phyloP scores from a whole-genome alignment of 2,797 vertebrate species.

The Prionace glauca region DNA sequence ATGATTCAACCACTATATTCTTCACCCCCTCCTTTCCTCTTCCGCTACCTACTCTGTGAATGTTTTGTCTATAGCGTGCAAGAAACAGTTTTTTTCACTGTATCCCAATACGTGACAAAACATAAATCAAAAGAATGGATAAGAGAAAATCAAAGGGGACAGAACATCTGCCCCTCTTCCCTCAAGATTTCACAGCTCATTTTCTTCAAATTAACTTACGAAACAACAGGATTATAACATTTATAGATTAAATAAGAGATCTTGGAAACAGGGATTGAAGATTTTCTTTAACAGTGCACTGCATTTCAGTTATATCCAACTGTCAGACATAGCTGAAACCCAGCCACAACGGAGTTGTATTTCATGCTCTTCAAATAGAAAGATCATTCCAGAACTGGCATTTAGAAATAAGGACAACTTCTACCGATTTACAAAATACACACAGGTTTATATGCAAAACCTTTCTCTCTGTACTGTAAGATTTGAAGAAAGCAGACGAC shows the following conservation, averaged over 20 bases:
- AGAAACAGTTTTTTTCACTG: too few species aligned
- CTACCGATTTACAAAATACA: background rate
- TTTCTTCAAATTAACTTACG: background rate
- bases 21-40: too few species aligned
- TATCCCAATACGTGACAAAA: too few species aligned
- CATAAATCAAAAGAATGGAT: background rate
- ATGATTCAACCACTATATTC: too few species aligned
- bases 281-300: background rate
- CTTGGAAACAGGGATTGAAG: background rate
- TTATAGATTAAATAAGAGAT: background rate
- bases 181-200: background rate
- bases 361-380: constrained; percentile 19
- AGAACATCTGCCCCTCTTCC: background rate
- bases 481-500: background rate
- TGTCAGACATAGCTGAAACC: background rate
- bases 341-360: background rate
- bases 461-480: background rate
- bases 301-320: background rate
- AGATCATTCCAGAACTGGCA: background rate
- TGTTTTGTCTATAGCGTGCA: too few species aligned
- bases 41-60: too few species aligned
- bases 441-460: background rate
- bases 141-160: background rate
- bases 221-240: background rate
- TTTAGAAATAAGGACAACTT: background rate